Evolutionary conservation across 2,113 vertebrate genomes (phyloP), one percentile per base, ranked within the genome.

Genomic region (Podiceps cristatus): DNA sequence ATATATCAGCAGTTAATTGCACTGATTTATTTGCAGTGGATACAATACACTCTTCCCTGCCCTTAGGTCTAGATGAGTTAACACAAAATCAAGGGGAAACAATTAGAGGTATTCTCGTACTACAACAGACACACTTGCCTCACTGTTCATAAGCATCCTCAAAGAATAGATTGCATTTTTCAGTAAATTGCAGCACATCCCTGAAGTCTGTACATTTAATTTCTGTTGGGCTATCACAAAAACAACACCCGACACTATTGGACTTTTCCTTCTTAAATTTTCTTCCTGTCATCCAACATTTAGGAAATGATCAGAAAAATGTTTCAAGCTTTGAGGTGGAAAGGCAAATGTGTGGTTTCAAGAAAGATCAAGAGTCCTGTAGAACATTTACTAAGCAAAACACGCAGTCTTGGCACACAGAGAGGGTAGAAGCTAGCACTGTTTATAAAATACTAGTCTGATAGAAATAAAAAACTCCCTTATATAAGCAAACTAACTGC

Each of bases 21-120:
- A 93, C 74, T 86, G 85, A 86, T 88, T 87, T 94, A 87, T 96
- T 96, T 91, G 58, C 67, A 89, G 66, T 76, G 50, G 89, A 90
- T 91, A 73, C 87, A 89, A 74, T 77, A 42, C 44, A 76, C 45
- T 74, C 86, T 82, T 78, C 42, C 42, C 18, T 78, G 66, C 42
- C 84, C 87, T 88, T 63, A 55, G 63, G 71, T 96, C 82, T 93
- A 56, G 74, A 62, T 55, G 16, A 20, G 79, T 88, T 94, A 94
- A 59, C 45, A 77, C 22, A 71, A 91, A 97, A 93, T 76, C 49
- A 91, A 88, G 59, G 62, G 31, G 14, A 94, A 82, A 85, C 63
- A 73, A 91, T 95, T 88, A 93, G 55, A 90, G 11, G 16, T 40
- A 50, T 91, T 93, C 28, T 76, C 35, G 59, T 23, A 37, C 31